Conservation (phyloP, 30 jellyfish, hydroid and myxozoan genomes). For the Aurelia aurita region DNA sequence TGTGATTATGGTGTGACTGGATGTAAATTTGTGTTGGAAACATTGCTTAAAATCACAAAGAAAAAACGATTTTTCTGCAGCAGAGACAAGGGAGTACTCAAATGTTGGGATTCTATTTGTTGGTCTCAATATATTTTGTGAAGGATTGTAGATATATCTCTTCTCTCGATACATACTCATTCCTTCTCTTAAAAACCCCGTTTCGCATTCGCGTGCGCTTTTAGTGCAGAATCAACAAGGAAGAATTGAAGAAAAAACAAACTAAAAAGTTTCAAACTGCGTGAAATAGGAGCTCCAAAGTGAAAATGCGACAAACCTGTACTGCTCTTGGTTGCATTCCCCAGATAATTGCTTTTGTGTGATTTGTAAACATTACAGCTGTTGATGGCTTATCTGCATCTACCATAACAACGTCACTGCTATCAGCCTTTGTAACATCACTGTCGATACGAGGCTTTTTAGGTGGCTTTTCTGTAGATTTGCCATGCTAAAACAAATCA, state of each 20-base stretch:
- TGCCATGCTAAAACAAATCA: constrained; percentile 26
- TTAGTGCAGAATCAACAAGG: background rate
- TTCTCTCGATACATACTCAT: no score
- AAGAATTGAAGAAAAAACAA: background rate
- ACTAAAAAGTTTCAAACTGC: background rate
- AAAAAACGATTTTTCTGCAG: no score
- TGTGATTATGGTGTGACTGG: no score
- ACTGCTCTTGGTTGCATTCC: constrained; percentile 98
- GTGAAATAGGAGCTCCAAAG: background rate
- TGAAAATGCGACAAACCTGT: constrained; percentile 68
- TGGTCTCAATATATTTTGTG: no score
- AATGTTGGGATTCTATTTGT: no score
- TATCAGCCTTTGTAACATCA: constrained; percentile 10
- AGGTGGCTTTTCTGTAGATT: constrained; percentile 15
- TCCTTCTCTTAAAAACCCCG: no score
- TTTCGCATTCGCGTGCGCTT: no score
- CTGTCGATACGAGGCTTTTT: constrained; percentile 61
- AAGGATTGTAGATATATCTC: no score
- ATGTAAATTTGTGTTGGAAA: no score
- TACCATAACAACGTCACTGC: constrained; percentile 29
- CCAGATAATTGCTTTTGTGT: constrained; percentile 96
- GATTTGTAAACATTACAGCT: constrained; percentile 41
- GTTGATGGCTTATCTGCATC: constrained; percentile 6
- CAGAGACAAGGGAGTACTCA: no score
- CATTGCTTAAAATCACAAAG: no score